Evolutionary conservation across 1,140 invertebrate species (phyloP), one percentile per base, ranked within the genome.

Genomic region (Neelides sp.): DNA sequence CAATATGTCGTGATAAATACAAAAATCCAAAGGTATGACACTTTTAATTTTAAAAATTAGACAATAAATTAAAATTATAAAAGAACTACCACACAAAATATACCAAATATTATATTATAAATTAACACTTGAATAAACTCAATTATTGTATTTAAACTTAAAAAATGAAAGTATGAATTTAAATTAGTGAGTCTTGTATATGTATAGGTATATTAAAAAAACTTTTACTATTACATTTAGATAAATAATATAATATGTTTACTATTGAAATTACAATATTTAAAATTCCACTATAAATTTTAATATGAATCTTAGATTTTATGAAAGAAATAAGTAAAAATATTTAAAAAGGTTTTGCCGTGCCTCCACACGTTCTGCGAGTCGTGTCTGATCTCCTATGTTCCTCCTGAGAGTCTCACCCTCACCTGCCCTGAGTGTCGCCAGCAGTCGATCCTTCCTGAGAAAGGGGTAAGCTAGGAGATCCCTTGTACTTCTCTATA

Each of bases 351-450:
- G 69, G 66, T 71, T 42, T 55, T 71, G 43, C 69, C 69, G 13
- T 71, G 69, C 53, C 61, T 71, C 24, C 69, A 71, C 55, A 69
- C 68, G 7, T 71, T 71, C 58, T 71, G 69, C 52, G 65, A 66
- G 54, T 43, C 50, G 37, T 71, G 69, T 54, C 60, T 71, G 13
- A 56, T 66, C 1, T 59, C 57, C 47, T 69, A 70, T 57, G 64
- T 68, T 7, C 69, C 69, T 17, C 53, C 67, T 8, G 65, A 70
- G 55, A 67, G 66, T 49, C 64, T 75, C 8, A 73, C 73, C 3
- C 64, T 75, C 12, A 72, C 71, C 13, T 75, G 73, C 61, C 73
- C 73, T 2, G 64, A 72, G n/a, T 75, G 73, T 56, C 59, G 69
- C 12, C 71, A 74, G 49, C 73, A 74, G 54, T 73, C 71, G 37